Evolutionary conservation across 2,113 vertebrate species (phyloP).

Genomic region (Ascaphus truei): DNA sequence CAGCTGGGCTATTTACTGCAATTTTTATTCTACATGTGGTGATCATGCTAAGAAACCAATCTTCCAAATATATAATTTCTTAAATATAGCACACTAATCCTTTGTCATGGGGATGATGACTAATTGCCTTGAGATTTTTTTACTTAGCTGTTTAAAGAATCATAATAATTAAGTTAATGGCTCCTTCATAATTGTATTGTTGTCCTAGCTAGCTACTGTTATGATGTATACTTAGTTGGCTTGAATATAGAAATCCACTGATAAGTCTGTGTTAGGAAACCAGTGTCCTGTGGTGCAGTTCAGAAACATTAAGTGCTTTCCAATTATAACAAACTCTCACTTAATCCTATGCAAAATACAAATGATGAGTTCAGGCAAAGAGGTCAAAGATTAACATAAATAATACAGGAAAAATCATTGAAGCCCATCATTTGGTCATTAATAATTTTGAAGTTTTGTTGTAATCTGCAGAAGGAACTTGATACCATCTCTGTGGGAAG

Average conservation of each 20-base stretch:
- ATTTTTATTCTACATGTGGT: neutral
- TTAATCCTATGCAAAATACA: constrained; percentile 27
- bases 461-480: constrained; percentile 69
- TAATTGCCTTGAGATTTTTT: constrained; percentile 19
- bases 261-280: neutral
- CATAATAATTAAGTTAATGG: constrained; percentile 38
- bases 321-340: neutral
- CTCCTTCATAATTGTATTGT: constrained; percentile 26
- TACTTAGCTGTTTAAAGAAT: constrained; percentile 33
- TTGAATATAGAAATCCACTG: constrained; percentile 22
- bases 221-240: constrained; percentile 41
- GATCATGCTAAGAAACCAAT: constrained; percentile 12
- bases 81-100: neutral
- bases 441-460: constrained; percentile 29
- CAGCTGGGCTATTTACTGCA: constrained; percentile 13
- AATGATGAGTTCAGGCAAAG: neutral
- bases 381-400: constrained; percentile 25
- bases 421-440: neutral
- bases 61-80: neutral
- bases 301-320: neutral
- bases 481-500: constrained; percentile 67
- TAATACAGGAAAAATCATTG: neutral
- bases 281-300: neutral
- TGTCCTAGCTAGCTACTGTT: constrained; percentile 2
- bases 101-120: constrained; percentile 2